Evolutionary conservation across 2,888 invertebrate species (phyloP), one percentile per base, ranked within the genome.

Genomic region (Netelia inedita): DNA sequence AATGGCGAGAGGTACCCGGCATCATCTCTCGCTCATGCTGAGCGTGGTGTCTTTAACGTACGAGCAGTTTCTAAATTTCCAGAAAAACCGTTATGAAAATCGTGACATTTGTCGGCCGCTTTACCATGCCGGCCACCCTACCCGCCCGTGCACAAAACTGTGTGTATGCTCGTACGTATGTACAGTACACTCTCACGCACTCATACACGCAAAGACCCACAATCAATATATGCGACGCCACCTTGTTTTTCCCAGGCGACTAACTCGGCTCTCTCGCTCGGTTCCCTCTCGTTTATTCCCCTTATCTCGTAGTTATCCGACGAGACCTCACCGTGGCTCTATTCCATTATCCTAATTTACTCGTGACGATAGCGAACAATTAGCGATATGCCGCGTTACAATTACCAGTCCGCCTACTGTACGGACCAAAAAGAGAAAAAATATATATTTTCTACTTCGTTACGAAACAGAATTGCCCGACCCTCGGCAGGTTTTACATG

Each of bases 1-100:
- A 87, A 87, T 91, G 91, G 87, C 92, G 90, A 89, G 92, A 91
- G 78, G 90, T 92, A 89, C 90, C 90, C 88, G 92, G 92, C 93
- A 93, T 93, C 93, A 93, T 93, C 90, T 92, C 92, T 90, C 89
- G 88, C 87, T 89, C 91, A 90, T 91, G 87, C 86, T 90, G 90
- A 88, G 88, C 84, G 21, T 81, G 73, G 53, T 65, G 55, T 55
- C 9, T 59, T 19, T 68, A 68, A 71, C 76, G 66, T 83, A 76
- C 69, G 43, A 68, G 59, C 65, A 71, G 78, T 79, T 73, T 28
- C 73, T 72, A 88, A 72, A 75, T 76, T 82, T 79, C 76, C 79
- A 75, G 61, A 83, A 89, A 88, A 92, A 90, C 91, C 91, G 92
- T 92, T 92, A 91, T 88, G 88, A 89, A 91, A 90, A 91, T 90